Conservation (phyloP, 2,113 vertebrate genomes). For the Lontra canadensis region DNA sequence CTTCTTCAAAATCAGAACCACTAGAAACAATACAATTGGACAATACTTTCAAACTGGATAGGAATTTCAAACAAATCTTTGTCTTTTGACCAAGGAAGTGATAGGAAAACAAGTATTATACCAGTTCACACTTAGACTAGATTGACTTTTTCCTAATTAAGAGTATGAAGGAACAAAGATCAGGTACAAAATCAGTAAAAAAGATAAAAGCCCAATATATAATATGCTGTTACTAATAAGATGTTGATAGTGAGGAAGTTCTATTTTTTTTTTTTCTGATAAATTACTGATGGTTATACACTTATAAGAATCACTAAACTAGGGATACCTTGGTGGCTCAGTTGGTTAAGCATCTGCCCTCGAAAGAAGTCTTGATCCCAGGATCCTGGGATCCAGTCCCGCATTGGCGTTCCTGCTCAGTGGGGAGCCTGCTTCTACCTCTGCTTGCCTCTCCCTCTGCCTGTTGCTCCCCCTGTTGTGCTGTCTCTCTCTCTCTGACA, state of each 20-base stretch:
- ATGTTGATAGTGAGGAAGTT: neutral
- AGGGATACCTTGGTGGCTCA: too few species aligned
- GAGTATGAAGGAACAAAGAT: slow-evolving; percentile 33
- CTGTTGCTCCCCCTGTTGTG: too few species aligned
- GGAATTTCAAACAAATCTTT: slow-evolving; percentile 47
- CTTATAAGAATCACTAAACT: slow-evolving; percentile 25
- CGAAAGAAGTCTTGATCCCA: too few species aligned
- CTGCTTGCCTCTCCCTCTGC: too few species aligned
- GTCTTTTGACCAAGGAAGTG: neutral
- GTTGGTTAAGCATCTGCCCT: too few species aligned
- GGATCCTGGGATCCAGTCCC: too few species aligned
- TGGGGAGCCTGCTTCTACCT: too few species aligned
- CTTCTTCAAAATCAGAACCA: slow-evolving; percentile 35
- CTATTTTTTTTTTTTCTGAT: neutral
- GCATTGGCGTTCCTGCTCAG: too few species aligned
- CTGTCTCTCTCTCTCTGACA: too few species aligned
- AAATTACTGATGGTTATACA: neutral
- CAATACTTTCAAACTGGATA: slow-evolving; percentile 37
- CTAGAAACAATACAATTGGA: slow-evolving; percentile 14
- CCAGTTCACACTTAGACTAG: slow-evolving; percentile 5
- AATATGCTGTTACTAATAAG: slow-evolving; percentile 10
- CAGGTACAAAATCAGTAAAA: slow-evolving; percentile 4
- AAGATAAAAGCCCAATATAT: neutral
- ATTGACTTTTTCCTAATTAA: slow-evolving; percentile 44
- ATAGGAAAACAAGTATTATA: neutral